These are phyloP conservation scores for Clitarchus hookeri DNA, from an alignment of 2,888 invertebrate species.

Conservation along the genomic window DNA sequence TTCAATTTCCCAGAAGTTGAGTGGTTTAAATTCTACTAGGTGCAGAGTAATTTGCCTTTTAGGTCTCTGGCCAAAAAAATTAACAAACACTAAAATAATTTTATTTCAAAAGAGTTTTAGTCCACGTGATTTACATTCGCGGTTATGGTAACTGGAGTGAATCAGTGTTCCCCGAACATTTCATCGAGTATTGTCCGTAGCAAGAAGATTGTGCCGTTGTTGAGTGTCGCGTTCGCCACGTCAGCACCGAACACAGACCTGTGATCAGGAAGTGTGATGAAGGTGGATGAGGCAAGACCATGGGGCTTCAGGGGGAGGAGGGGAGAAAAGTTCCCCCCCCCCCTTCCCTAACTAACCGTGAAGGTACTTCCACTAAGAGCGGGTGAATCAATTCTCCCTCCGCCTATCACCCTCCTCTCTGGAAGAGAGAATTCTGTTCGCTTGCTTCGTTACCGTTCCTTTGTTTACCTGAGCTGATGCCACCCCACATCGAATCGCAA, in stretches of 20 bases:
- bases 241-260: neutral
- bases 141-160: neutral
- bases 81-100: no score
- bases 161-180: neutral
- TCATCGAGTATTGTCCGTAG: neutral
- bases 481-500: neutral
- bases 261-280: neutral
- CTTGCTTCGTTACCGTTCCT: conserved; percentile 14
- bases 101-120: no score
- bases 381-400: neutral
- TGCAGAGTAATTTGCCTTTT: no score
- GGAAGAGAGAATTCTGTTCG: neutral
- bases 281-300: neutral
- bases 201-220: neutral
- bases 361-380: neutral
- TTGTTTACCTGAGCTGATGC: neutral
- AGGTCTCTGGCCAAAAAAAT: no score
- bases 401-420: neutral
- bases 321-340: neutral
- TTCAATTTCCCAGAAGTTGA: no score
- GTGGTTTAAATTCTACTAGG: no score
- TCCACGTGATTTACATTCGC: neutral
- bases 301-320: neutral
- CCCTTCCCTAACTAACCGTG: neutral
- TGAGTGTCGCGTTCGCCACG: neutral